These are phyloP conservation scores for Coptotermes formosanus DNA, from an alignment of 1,140 invertebrate genomes.

Conservation along the genomic window DNA sequence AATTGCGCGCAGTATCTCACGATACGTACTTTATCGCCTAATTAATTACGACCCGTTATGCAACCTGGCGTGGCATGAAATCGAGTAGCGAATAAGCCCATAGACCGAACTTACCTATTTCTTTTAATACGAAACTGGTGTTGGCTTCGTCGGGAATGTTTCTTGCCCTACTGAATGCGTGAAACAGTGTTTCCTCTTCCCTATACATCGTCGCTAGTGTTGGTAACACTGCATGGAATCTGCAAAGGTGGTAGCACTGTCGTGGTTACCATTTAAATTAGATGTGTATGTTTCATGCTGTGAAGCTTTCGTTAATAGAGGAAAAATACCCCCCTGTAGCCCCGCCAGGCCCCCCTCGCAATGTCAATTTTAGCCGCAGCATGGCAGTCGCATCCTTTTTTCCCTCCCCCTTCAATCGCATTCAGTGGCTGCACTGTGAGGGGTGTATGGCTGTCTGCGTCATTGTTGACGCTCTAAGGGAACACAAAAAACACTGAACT, in stretches of 20 bases:
- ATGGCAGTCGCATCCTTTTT: neutral
- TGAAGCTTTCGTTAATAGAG: neutral
- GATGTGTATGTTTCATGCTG: neutral
- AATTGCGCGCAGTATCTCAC: neutral
- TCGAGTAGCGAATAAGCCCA: neutral
- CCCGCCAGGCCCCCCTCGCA: neutral
- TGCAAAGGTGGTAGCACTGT: constrained; percentile 1
- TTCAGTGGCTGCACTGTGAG: neutral
- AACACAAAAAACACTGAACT: neutral
- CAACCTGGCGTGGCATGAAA: neutral
- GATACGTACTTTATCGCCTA: neutral
- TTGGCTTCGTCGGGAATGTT: neutral
- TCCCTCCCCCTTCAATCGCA: too few relatives aligned
- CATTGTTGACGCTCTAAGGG: neutral
- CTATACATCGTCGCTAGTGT: neutral
- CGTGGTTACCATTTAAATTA: constrained; percentile 4
- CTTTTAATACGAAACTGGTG: neutral
- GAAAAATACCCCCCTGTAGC: neutral
- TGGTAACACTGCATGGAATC: neutral
- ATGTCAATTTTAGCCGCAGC: constrained; percentile 8
- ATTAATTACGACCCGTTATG: neutral
- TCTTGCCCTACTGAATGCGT: neutral
- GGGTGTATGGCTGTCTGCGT: neutral
- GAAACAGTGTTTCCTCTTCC: neutral
- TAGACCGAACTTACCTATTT: neutral